Percentiles rank a stretch among this genome's conserved stretches.
Evolutionary conservation across 1,140 invertebrate genomes (phyloP).

Genomic region (Grapholita molesta): DNA sequence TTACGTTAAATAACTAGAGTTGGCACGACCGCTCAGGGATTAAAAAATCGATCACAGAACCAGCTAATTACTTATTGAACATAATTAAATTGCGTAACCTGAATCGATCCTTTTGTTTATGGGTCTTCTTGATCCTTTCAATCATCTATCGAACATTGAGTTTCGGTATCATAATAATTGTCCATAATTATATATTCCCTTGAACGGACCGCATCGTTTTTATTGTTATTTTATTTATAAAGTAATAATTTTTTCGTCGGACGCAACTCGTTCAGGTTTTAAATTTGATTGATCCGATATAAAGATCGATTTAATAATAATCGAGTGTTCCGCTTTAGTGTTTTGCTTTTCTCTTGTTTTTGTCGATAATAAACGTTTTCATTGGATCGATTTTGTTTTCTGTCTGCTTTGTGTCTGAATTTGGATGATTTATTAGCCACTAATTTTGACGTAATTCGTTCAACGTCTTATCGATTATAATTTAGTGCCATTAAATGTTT

Average conservation of each 20-base stretch:
- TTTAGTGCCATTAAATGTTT: conserved; percentile 19
- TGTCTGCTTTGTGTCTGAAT: conserved; percentile 37
- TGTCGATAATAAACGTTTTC: conserved; percentile 54
- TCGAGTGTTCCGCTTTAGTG: conserved; percentile 55
- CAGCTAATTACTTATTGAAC: conserved; percentile 64
- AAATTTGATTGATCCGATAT: conserved; percentile 76
- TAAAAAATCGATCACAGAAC: conserved; percentile 53
- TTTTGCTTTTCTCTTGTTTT: conserved; percentile 52
- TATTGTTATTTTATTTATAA: conserved; percentile 79
- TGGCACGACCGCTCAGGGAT: not conserved
- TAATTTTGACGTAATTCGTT: conserved; percentile 34
- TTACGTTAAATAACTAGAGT: not conserved
- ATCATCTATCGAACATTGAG: conserved; percentile 75
- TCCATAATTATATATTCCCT: conserved; percentile 77
- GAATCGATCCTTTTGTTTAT: conserved; percentile 76
- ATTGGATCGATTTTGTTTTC: conserved; percentile 39
- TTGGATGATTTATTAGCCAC: conserved; percentile 39
- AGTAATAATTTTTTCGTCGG: conserved; percentile 73
- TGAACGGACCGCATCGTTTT: conserved; percentile 69
- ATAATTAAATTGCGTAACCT: conserved; percentile 73
- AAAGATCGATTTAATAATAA: conserved; percentile 71
- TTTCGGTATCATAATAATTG: conserved; percentile 76
- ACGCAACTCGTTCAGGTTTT: conserved; percentile 69
- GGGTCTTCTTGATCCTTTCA: conserved; percentile 74
- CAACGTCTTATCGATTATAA: conserved; percentile 20